phyloP scores from a whole-genome alignment of 2,113 vertebrate species.

The Machaerirhynchus nigripectus region DNA sequence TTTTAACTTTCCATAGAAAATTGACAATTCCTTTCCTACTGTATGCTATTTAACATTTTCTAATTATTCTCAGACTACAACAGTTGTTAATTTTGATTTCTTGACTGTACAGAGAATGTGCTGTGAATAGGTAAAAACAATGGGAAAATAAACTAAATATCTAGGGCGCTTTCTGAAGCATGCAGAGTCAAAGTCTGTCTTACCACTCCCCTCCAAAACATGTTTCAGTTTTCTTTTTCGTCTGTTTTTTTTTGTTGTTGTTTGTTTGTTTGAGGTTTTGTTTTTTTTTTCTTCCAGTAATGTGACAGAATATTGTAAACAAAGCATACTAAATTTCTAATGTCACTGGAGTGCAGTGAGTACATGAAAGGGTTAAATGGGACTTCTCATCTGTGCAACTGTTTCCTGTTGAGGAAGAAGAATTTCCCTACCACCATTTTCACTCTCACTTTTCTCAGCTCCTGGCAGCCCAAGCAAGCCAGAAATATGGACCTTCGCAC shows the following conservation, averaged over 20 bases:
- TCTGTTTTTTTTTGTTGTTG: background rate
- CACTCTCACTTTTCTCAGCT: background rate
- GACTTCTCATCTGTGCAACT: background rate
- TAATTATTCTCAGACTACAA: background rate
- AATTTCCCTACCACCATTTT: background rate
- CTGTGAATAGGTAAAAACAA: background rate
- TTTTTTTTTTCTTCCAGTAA: background rate
- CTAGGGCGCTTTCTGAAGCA: background rate
- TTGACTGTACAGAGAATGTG: background rate
- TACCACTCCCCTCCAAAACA: background rate
- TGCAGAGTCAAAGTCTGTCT: background rate
- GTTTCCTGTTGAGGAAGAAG: background rate
- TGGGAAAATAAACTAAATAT: background rate
- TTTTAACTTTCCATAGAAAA: background rate
- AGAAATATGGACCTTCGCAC: background rate
- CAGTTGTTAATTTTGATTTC: background rate
- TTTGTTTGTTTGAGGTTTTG: background rate
- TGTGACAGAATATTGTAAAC: background rate
- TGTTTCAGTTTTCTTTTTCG: background rate
- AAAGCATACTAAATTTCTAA: background rate
- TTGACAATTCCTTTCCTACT: background rate
- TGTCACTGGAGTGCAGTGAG: fast-evolving
- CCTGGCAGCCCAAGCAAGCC: background rate
- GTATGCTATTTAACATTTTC: background rate
- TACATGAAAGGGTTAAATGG: too few relatives aligned